Evolutionary conservation across 2,113 vertebrate genomes (phyloP).

Genomic region (Microtus montanus): DNA sequence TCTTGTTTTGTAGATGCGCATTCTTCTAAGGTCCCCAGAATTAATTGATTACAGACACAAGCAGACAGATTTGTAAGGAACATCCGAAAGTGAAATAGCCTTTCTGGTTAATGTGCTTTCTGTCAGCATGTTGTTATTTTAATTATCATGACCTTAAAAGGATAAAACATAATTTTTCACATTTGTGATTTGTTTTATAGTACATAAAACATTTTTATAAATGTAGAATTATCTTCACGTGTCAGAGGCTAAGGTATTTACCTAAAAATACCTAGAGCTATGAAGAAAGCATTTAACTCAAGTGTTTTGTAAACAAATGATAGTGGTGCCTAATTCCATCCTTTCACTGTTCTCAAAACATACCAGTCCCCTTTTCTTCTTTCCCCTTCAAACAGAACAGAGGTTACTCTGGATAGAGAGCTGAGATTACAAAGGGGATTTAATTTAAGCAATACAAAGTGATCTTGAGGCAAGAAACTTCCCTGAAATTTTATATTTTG

Average conservation of each 20-base stretch:
- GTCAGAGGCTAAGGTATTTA: constrained; percentile 30
- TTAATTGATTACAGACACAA: neutral
- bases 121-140: neutral
- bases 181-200: neutral
- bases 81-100: neutral
- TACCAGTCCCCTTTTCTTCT: accelerated
- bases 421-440: neutral
- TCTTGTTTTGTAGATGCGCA: neutral
- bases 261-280: constrained; percentile 47
- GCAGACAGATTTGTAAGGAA: neutral
- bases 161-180: neutral
- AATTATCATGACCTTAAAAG: neutral
- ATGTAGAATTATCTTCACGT: constrained; percentile 7
- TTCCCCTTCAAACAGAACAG: neutral
- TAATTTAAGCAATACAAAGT: neutral
- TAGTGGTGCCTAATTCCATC: neutral
- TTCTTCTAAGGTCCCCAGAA: constrained; percentile 29
- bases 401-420: neutral
- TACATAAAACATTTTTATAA: no score
- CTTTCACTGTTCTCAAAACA: neutral
- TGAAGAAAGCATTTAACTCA: neutral
- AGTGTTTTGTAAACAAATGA: constrained; percentile 39
- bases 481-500: neutral
- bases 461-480: neutral
- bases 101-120: constrained; percentile 35